Evolutionary conservation across 2,888 invertebrate genomes (phyloP), one percentile per base, ranked within the genome.

Genomic region (Eremobia ochroleuca): DNA sequence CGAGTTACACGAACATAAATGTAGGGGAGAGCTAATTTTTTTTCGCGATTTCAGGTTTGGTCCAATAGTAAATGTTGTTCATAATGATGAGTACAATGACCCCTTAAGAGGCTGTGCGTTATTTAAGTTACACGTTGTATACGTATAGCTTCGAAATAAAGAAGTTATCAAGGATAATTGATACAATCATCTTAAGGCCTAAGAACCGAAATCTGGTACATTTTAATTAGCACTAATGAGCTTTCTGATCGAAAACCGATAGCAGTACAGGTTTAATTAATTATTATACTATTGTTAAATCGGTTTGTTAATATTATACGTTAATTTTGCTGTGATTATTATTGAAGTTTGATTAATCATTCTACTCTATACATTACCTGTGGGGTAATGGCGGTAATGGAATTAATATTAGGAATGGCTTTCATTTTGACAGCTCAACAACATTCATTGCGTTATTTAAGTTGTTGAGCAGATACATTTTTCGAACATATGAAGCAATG

Each of bases 151-250:
- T n/a, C 18, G 2, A 11, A 70, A 43, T 28, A 71, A 28, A n/a
- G 8, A 40, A 25, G 13, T 15, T 25, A 40, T 72, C 18, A 73
- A n/a, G 15, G 31, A 21, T 31, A 31, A 25, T 58, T 65, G 31
- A 52, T 65, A 59, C 28, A 59, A 55, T 58, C 34, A 49, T 21
- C 43, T 65, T 8, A 52, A 9, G 25, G 52, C 11, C 64, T 58
- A 34, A n/a, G 8, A 37, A 28, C 11, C 1, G 40, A 61, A 66
- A 61, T 69, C 73, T 62, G 65, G 11, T 64, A 62, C 40, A 70
- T 49, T 70, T 79, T 49, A 82, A 82, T 79, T 58, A 79, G 49
- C 49, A 66, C 43, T 77, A 82, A 82, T 66, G 18, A 55, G 34
- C 59, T 66, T 55, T 28, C 46, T 4, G 34, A 83, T 80, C n/a